phyloP scores from a whole-genome alignment of 2,888 invertebrate genomes.

The Drosophila helvetica region DNA sequence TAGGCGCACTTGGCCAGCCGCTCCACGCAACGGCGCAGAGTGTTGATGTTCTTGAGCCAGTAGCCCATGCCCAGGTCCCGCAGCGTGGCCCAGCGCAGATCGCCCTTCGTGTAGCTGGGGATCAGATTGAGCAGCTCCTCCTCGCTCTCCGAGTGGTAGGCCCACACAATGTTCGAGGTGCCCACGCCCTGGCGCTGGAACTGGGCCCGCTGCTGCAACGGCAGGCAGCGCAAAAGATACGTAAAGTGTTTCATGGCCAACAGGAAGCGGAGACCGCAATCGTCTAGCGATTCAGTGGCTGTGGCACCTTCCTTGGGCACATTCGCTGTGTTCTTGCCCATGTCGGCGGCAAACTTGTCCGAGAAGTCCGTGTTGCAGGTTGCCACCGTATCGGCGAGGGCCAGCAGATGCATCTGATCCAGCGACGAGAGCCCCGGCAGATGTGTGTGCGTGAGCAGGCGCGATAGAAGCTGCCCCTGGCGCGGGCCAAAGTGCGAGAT shows the following conservation, averaged over 20 bases:
- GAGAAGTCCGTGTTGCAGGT: conserved; percentile 95
- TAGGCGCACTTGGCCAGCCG: conserved; percentile 97
- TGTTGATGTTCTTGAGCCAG: conserved; percentile 95
- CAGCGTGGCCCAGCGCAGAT: conserved; percentile 94
- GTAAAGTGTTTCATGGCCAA: conserved; percentile 99
- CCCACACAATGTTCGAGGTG: conserved; percentile 98
- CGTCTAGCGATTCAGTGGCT: conserved; percentile 92
- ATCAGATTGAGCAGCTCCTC: conserved; percentile 96
- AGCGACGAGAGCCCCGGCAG: conserved; percentile 96
- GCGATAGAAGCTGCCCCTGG: conserved; percentile 93
- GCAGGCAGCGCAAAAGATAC: conserved; percentile 96
- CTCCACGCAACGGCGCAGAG: conserved; percentile 93
- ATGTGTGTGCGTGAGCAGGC: conserved; percentile 96
- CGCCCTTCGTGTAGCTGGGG: conserved; percentile 93
- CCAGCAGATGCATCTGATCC: conserved; percentile 99
- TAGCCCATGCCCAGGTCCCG: conserved; percentile 96
- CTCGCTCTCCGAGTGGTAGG: conserved; percentile 99
- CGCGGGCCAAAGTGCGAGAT: conserved; percentile 94
- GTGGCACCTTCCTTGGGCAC: conserved; percentile 35
- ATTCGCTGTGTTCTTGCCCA: conserved; percentile 86
- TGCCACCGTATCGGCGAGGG: conserved; percentile 98
- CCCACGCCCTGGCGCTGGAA: conserved; percentile 94
- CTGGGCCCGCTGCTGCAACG: conserved; percentile 93
- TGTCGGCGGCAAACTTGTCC: conserved; percentile 90
- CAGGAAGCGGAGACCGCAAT: conserved; percentile 97